Base-by-base conservation (phyloP, 2,888 invertebrate species). In the Invenusta paracnida region DNA sequence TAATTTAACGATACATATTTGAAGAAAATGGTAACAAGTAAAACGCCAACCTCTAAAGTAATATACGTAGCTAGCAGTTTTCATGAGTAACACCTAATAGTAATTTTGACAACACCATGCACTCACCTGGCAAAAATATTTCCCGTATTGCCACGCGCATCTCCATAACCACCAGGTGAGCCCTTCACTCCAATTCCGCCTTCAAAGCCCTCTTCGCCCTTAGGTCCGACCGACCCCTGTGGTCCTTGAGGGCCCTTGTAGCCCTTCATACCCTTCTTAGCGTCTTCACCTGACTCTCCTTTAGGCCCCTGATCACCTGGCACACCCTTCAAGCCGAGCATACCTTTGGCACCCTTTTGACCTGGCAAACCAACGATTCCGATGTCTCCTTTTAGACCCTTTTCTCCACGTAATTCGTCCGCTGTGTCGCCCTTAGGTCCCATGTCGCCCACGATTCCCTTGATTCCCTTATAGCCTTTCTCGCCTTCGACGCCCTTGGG, bases 351-450 rank as follows among this genome's bases (percentile, higher is more conserved):
- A 67, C 84, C 84, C n/a, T 27, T 81, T 67, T 81, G 0, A 27
- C 84, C 84, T 2, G 66, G 66, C 11, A 27, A 17, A 1, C 84
- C 84, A 28, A 1, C 67, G 1, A 27, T 2, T 28, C 84, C 84
- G 48, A 84, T 84, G 17, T 84, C 84, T 27, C 84, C 84, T 67
- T 67, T 84, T n/a, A 23, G 2, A 27, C 84, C 84, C 67, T 67
- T 66, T 81, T 67, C 84, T 5, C 84, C 84, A 17, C 23, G 23
- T 25, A 73, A 25, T 23, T 67, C 84, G 2, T 67, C 67, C 1
- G 67, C 84, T 73, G 66, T 84, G 29, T 84, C 67, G 0, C 84
- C 84, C 67, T 84, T 73, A 84, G 66, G 67, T 5, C 84, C 84
- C 29, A 67, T 67, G 67, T 67, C 84, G 0, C 84, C 84, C 2